These are phyloP conservation scores for Hemiprocne comata DNA, from an alignment of 2,113 vertebrate species.

Conservation along the genomic window DNA sequence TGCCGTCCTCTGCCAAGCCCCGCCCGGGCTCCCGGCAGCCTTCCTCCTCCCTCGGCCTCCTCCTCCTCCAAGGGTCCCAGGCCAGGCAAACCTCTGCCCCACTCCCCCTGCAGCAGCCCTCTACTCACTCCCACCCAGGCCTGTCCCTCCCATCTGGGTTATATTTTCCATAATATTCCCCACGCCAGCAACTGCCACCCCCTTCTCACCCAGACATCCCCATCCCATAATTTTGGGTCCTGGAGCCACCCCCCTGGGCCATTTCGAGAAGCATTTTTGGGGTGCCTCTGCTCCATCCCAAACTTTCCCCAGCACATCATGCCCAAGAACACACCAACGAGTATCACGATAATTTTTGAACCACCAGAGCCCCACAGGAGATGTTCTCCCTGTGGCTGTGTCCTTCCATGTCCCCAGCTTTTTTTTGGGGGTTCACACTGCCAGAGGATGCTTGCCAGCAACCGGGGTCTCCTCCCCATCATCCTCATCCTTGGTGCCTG, in stretches of 20 bases:
- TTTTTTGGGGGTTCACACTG: neutral
- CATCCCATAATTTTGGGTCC: neutral
- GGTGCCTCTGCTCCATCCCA: neutral
- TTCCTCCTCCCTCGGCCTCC: neutral
- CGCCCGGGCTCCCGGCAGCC: neutral
- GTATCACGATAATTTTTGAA: accelerated
- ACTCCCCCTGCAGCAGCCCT: no score
- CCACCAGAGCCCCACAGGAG: neutral
- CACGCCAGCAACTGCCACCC: neutral
- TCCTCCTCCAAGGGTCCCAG: neutral
- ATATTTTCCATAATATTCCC: neutral
- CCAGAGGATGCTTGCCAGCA: no score
- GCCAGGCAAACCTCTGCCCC: no score
- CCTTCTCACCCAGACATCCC: neutral
- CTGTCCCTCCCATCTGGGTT: neutral
- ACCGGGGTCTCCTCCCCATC: neutral
- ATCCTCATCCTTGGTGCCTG: neutral
- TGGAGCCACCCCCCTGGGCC: neutral
- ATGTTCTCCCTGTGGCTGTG: accelerated
- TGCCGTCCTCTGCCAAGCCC: neutral
- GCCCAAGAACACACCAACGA: accelerated
- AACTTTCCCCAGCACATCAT: accelerated
- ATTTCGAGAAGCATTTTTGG: neutral
- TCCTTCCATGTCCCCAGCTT: neutral
- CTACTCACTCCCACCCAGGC: no score